Conservation (phyloP, 2,113 vertebrate genomes). For the Ameiurus melas region DNA sequence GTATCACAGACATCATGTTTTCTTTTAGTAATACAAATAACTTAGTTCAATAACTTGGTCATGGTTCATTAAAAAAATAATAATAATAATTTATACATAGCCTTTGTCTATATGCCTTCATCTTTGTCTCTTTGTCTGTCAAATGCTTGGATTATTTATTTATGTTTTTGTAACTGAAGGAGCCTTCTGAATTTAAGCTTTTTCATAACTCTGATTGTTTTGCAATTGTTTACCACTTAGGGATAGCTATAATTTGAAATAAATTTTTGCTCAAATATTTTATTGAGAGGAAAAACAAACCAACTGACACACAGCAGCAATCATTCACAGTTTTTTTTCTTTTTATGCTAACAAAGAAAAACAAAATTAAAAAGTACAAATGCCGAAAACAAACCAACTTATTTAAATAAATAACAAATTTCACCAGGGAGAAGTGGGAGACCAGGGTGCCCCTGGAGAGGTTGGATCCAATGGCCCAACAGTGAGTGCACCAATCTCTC, state of each 20-base stretch:
- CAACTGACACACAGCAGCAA: too few relatives aligned
- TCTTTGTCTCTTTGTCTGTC: not conserved
- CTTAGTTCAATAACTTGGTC: not conserved
- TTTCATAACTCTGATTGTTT: not conserved
- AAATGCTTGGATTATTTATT: not conserved
- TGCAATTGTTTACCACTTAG: not conserved
- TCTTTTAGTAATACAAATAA: not conserved
- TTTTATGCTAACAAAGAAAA: too few relatives aligned
- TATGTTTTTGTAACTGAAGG: not conserved
- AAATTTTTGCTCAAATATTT: not conserved
- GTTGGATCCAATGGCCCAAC: constrained; percentile 86
- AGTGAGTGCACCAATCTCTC: constrained; percentile 74
- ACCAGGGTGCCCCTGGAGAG: constrained; percentile 85
- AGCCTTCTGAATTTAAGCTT: not conserved
- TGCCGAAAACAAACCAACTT: too few relatives aligned
- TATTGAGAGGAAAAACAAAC: too few relatives aligned
- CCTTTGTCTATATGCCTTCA: not conserved
- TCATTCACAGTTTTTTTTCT: too few relatives aligned
- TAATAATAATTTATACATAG: not conserved
- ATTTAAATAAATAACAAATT: not conserved
- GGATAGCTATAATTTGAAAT: not conserved
- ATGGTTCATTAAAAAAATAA: not conserved
- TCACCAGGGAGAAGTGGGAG: constrained; percentile 90
- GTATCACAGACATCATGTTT: not conserved
- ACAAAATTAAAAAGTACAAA: too few relatives aligned